A percentile compares a stretch with the other conserved stretches of the same genome.
Evolutionary conservation across 2,113 vertebrate species (phyloP).

Genomic region (Gobius niger): DNA sequence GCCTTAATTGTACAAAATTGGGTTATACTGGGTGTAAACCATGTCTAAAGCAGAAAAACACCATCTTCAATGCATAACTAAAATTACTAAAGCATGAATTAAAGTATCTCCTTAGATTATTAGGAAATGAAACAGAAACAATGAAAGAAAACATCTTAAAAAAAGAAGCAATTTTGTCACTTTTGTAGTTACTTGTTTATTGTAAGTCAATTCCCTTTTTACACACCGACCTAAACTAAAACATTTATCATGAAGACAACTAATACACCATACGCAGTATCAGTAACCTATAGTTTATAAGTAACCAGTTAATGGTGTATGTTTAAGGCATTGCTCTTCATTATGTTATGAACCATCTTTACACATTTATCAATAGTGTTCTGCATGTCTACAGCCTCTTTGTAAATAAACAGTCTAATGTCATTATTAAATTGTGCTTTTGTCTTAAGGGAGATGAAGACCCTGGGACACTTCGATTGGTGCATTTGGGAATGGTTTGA

Average conservation of each 20-base stretch:
- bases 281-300: background rate
- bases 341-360: background rate
- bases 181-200: too few relatives aligned
- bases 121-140: too few relatives aligned
- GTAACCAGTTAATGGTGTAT: background rate
- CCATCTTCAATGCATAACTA: too few relatives aligned
- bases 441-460: conserved; percentile 69
- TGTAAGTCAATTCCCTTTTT: too few relatives aligned
- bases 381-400: background rate
- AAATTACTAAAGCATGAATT: too few relatives aligned
- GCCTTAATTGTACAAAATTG: too few relatives aligned
- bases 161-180: too few relatives aligned
- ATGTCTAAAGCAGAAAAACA: too few relatives aligned
- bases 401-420: background rate
- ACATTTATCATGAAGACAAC: background rate
- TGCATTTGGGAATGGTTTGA: conserved; percentile 88
- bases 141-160: too few relatives aligned
- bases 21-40: too few relatives aligned
- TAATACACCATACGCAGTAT: background rate
- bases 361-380: background rate
- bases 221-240: too few relatives aligned
- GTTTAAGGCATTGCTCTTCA: background rate
- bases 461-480: conserved; percentile 74
- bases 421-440: conserved; percentile 9
- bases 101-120: too few relatives aligned